Base-by-base conservation (phyloP, 2,113 vertebrate genomes). In the Coreoperca whiteheadi region DNA sequence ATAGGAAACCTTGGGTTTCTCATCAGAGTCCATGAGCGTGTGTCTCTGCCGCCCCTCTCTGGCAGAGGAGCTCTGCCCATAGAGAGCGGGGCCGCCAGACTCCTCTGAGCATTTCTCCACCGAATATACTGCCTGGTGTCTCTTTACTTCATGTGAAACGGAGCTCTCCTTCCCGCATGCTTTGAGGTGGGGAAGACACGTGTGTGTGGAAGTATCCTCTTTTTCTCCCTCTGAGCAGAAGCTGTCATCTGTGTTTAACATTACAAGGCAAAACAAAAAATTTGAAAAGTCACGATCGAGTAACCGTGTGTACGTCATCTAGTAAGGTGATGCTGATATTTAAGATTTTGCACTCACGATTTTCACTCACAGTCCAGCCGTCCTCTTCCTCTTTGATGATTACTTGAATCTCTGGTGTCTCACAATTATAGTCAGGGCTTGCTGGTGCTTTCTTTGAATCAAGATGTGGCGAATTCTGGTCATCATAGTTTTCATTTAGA, bases 301-400 rank as follows among this genome's bases (percentile, higher is more conserved):
- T 46, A 25, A 48, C 2, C 5, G 6, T 32, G 4, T 46, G 46
- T 18, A 39, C 9, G 8, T n/a, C 39, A 25, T 74, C 8, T 39
- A 56, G 2, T 43, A 28, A 83, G 28, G 11, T 25, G 11, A 79
- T 39, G 72, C 25, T 48, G 51, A 39, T 74, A 67, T 79, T 81
- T 53, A 66, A 83, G 28, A 57, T 37, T 69, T 75, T 66, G 37
- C 63, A 90, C 91, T 93, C 90, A 93, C 91, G 11, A 70, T 89
- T 90, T 68, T 91, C 91, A 84, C 74, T 89, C 87, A 85, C 89
- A 79, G 77, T 90, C 89, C 91, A 92, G 72, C 84, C 65, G 4
- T 91, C 91, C 67, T 91, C 91, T 50, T 92, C 89, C 69, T 91
- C 92, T 89, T 91, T 90, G 56, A 88, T 93, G 82, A 90, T 75